Evolutionary conservation across 2,797 vertebrate species (phyloP), one percentile per base, ranked within the genome.

Genomic region (Coregonus suidteri): DNA sequence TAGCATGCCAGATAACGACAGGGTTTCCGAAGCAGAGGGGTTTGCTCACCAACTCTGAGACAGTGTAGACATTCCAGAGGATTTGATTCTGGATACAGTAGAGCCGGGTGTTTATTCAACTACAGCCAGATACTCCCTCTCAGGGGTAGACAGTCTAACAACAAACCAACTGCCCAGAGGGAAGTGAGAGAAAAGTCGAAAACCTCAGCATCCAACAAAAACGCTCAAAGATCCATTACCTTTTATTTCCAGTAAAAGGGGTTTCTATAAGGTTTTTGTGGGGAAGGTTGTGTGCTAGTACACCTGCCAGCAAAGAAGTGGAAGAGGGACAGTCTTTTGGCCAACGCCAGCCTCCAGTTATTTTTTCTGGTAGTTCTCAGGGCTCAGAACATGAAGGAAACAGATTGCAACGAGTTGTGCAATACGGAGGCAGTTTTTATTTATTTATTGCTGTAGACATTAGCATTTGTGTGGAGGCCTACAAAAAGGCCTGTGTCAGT

Each of bases 11-110:
- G 51, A 89, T 80, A 82, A 84, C 86, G 69, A 47, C 68, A 78
- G 53, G 78, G 83, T 86, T 86, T 87, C 85, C 88, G 75, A 75
- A 34, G 86, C 77, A 73, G 77, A 87, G 82, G 77, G 84, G 84
- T 78, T 64, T 68, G 71, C 79, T 81, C 84, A 84, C 78, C 78
- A 67, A 16, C 77, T 84, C 83, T 79, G 70, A 82, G 87, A 81
- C 83, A 86, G 81, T 82, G 77, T 4, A 4, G 73, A 75, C 83
- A 92, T 90, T 90, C 90, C 90, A 75, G 71, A 72, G 68, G 30
- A 80, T 34, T 89, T 82, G 85, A 83, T 91, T 88, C 85, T 84
- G 79, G 88, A 89, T 52, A 82, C 85, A 85, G 81, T 69, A 41
- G 81, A 83, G 81, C 71, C 1, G 71, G 70, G 71, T 89, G 89